Evolutionary conservation across 2,797 vertebrate genomes (phyloP).

Genomic region (Gallinago solitaria): DNA sequence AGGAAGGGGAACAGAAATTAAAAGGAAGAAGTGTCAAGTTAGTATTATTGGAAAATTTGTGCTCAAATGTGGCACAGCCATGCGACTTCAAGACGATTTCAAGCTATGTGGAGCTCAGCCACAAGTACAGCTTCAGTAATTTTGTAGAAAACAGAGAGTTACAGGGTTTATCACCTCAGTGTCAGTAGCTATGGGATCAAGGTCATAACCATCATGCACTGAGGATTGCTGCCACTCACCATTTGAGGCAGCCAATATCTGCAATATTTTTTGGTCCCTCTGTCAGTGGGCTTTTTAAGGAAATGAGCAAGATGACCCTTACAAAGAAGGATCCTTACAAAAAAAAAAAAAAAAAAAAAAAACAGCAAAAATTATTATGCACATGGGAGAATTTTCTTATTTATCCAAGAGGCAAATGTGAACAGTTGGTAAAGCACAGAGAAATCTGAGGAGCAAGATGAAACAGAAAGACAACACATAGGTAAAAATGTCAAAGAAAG

Average conservation of each 20-base stretch:
- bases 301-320: not conserved
- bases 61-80: fast-evolving
- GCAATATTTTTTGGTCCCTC: not conserved
- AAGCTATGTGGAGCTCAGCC: not conserved
- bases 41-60: not conserved
- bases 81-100: not conserved
- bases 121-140: not conserved
- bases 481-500: not conserved
- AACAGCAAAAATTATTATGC: fast-evolving
- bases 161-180: not conserved
- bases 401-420: not conserved
- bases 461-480: not conserved
- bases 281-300: not conserved
- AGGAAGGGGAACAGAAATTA: not conserved
- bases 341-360: fast-evolving
- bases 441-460: not conserved
- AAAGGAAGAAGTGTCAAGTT: not conserved
- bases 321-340: not conserved
- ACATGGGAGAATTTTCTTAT: not conserved
- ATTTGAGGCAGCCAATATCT: not conserved
- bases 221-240: not conserved
- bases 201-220: not conserved
- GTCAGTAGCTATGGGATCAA: not conserved
- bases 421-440: not conserved
- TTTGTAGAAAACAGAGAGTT: not conserved